Conservation (phyloP, 1,140 invertebrate species). For the Drosophila micromelanica region DNA sequence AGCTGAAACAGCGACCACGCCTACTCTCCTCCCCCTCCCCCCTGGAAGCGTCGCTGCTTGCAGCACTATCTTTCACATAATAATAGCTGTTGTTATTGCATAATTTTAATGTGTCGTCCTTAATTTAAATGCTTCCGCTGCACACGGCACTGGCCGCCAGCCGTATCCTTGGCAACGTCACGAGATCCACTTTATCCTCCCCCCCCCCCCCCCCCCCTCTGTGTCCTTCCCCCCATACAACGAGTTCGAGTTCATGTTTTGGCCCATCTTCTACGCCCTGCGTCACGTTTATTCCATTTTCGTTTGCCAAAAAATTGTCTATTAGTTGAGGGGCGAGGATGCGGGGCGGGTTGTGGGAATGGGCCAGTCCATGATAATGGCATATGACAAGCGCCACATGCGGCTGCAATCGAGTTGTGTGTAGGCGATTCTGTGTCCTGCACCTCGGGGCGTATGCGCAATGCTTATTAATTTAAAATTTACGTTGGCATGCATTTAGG, state of each 20-base stretch:
- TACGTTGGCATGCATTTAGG: constrained; percentile 70
- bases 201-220: too few relatives aligned
- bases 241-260: background rate
- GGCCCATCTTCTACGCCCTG: constrained; percentile 7
- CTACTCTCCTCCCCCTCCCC: background rate
- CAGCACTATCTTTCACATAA: constrained; percentile 45
- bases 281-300: constrained; percentile 59
- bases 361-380: constrained; percentile 74
- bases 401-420: constrained; percentile 63
- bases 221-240: too few relatives aligned
- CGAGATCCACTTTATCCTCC: constrained; percentile 39
- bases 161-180: constrained; percentile 74
- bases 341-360: background rate
- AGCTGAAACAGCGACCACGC: background rate
- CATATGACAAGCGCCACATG: constrained; percentile 82
- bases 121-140: constrained; percentile 82
- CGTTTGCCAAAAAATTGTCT: constrained; percentile 80
- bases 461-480: constrained; percentile 82
- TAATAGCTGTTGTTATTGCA: constrained; percentile 79
- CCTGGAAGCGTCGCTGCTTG: background rate
- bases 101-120: constrained; percentile 83
- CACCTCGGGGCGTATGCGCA: constrained; percentile 38
- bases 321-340: constrained; percentile 75
- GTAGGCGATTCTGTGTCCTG: constrained; percentile 2
- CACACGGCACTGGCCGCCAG: constrained; percentile 54